phyloP scores from a whole-genome alignment of 2,888 invertebrate species.

The Andrena marginata region DNA sequence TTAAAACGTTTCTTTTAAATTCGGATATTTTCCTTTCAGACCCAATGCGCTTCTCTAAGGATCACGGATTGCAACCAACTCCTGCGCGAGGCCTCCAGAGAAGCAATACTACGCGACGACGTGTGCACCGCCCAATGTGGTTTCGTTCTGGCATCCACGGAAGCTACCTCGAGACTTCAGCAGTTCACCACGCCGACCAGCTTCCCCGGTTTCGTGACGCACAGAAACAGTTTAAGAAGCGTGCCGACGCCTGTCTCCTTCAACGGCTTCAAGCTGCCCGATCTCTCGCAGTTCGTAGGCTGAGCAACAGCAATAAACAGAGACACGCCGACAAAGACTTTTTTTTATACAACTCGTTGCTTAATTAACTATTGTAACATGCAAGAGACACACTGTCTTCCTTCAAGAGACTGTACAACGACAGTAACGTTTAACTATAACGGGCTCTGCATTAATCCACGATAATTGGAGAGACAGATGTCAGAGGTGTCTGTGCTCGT shows the following conservation, averaged over 20 bases:
- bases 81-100: slow-evolving; percentile 93
- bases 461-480: slow-evolving; percentile 10
- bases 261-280: slow-evolving; percentile 91
- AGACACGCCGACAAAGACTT: slow-evolving; percentile 38
- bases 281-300: slow-evolving; percentile 90
- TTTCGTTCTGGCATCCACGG: slow-evolving; percentile 86
- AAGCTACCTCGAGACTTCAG: slow-evolving; percentile 74
- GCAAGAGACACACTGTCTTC: slow-evolving; percentile 60
- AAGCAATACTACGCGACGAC: slow-evolving; percentile 93
- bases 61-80: slow-evolving; percentile 95
- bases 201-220: slow-evolving; percentile 74
- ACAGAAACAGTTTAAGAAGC: slow-evolving; percentile 74
- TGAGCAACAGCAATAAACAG: slow-evolving; percentile 79
- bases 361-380: slow-evolving; percentile 54
- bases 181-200: slow-evolving; percentile 76
- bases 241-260: slow-evolving; percentile 82
- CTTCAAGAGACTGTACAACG: slow-evolving; percentile 57
- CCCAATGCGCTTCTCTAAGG: slow-evolving; percentile 94
- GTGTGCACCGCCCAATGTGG: slow-evolving; percentile 97
- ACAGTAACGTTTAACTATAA: slow-evolving; percentile 22
- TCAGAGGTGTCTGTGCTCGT: not conserved
- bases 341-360: slow-evolving; percentile 48
- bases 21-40: slow-evolving; percentile 86
- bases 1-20: not conserved
- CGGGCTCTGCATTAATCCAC: slow-evolving; percentile 16